Evolutionary conservation across 2,888 invertebrate genomes (phyloP), one percentile per base, ranked within the genome.

Genomic region (Oxycera nigricornis): DNA sequence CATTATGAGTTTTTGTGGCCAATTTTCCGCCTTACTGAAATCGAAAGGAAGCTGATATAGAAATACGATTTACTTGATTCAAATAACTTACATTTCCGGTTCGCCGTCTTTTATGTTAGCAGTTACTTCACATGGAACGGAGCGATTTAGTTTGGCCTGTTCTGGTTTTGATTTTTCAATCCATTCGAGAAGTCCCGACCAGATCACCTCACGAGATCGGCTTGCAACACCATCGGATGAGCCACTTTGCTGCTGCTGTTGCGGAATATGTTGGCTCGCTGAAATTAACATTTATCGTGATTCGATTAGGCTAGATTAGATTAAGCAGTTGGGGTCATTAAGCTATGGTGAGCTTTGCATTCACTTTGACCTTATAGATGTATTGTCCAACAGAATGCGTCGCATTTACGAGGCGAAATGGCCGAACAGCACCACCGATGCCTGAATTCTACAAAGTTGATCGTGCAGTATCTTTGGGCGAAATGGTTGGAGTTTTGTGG

Each of bases 1-100:
- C 95, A 97, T 96, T 65, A 96, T 90, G 41, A 98, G 85, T 82
- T 95, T 96, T 78, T 90, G 90, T 0, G 97, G 97, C 97, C 97
- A 98, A 31, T 94, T 93, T 81, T 95, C 94, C 1, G 96, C 95
- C 86, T 95, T 95, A 74, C 91, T 91, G 80, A 73, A 82, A 81
- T 52, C 20, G 26, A 2, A 39, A 1, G 4, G 7, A 17, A 30
- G 17, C 2, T 31, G 2, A n/a, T 30, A n/a, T 61, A 2, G n/a
- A 55, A 55, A 9, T n/a, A 24, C 6, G 9, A 28, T 28, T 9
- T 11, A 11, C 14, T 11, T 11, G 17, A n/a, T 35, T 35, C 9
- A 62, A 35, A 20, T 17, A n/a, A 35, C 3, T 46, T 72, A 67
- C 88, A 97, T 88, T 85, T 97, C 97, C 0, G 94, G 92, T 82